phyloP scores from a whole-genome alignment of 2,113 vertebrate genomes.

The Shinisaurus crocodilurus region DNA sequence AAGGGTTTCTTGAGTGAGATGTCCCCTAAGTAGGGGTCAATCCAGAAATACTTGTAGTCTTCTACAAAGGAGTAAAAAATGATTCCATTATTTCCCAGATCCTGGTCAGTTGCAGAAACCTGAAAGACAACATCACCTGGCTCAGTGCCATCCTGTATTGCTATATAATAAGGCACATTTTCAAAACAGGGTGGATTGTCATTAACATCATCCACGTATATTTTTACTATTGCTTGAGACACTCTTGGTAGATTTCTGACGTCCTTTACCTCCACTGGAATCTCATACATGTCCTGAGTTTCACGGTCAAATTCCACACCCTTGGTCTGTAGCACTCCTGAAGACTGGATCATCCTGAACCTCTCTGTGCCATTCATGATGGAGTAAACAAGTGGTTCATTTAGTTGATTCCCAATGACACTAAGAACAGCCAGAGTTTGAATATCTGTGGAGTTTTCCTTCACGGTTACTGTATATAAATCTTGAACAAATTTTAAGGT shows the following conservation, averaged over 20 bases:
- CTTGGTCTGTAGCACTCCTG: slow-evolving; percentile 89
- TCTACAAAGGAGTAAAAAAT: slow-evolving; percentile 87
- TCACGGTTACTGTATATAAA: slow-evolving; percentile 76
- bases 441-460: slow-evolving; percentile 82
- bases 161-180: slow-evolving; percentile 88
- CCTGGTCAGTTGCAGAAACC: slow-evolving; percentile 87
- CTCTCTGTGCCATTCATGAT: slow-evolving; percentile 84
- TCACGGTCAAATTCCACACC: slow-evolving; percentile 90
- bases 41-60: slow-evolving; percentile 89
- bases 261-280: slow-evolving; percentile 89
- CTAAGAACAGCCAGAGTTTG: slow-evolving; percentile 82
- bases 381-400: slow-evolving; percentile 88
- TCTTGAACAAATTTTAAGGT: slow-evolving; percentile 83
- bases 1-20: slow-evolving; percentile 90
- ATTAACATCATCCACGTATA: slow-evolving; percentile 90
- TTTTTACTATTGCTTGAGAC: slow-evolving; percentile 83
- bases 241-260: slow-evolving; percentile 82
- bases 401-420: slow-evolving; percentile 83
- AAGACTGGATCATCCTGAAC: slow-evolving; percentile 85
- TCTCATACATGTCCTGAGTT: slow-evolving; percentile 78
- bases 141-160: slow-evolving; percentile 87
- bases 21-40: slow-evolving; percentile 91
- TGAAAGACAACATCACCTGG: slow-evolving; percentile 94
- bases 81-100: slow-evolving; percentile 85
- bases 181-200: slow-evolving; percentile 90